Evolutionary conservation across 2,113 vertebrate genomes (phyloP).

Genomic region (Oncorhynchus kisutch): DNA sequence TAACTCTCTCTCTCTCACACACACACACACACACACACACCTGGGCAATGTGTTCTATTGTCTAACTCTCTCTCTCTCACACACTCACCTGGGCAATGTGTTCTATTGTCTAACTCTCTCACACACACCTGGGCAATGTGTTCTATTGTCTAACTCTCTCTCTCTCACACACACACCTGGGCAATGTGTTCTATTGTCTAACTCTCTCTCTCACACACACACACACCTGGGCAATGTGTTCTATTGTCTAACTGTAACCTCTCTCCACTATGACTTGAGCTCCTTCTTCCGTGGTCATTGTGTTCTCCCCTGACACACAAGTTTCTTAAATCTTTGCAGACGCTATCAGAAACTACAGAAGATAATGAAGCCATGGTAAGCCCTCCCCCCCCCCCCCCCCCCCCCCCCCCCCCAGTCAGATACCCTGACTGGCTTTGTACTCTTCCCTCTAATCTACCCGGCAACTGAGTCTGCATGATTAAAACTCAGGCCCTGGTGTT

Average conservation of each 20-base stretch:
- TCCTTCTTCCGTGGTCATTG: constrained; percentile 24
- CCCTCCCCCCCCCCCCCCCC: constrained; percentile 46
- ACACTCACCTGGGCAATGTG: too few species aligned
- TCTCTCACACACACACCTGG: too few species aligned
- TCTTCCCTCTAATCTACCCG: constrained; percentile 69
- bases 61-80: too few species aligned
- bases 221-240: not conserved
- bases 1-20: too few species aligned
- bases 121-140: too few species aligned
- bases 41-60: too few species aligned
- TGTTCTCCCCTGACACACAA: constrained; percentile 74
- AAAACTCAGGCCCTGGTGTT: constrained; percentile 59
- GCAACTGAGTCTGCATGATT: constrained; percentile 78
- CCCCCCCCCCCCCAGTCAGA: constrained; percentile 44
- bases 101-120: too few species aligned
- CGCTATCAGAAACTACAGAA: constrained; percentile 99
- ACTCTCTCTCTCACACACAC: too few species aligned
- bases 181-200: too few species aligned
- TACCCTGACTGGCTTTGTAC: constrained; percentile 64
- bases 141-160: too few species aligned
- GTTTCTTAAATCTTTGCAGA: constrained; percentile 93
- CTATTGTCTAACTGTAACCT: constrained; percentile 4
- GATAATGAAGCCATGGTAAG: constrained; percentile 99
- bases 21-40: too few species aligned
- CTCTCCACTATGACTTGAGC: constrained; percentile 25